Conservation (phyloP, 2,113 vertebrate species). For the Phyllopteryx taeniolatus region DNA sequence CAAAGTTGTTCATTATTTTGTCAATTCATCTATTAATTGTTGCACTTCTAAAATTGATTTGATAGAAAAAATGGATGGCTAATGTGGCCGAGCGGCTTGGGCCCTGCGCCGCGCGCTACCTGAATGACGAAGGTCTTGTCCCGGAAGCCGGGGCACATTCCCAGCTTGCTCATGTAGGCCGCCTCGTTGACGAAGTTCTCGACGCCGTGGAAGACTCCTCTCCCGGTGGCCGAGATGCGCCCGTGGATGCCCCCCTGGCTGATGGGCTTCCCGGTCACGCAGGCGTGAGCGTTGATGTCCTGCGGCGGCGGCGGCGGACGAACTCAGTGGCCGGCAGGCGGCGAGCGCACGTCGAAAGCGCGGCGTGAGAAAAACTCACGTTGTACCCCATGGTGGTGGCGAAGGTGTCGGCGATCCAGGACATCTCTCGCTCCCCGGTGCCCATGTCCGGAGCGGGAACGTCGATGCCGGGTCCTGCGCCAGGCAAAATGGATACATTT, state of each 20-base stretch:
- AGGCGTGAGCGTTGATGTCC: conserved; percentile 96
- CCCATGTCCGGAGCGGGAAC: conserved; percentile 98
- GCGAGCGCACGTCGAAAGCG: neutral
- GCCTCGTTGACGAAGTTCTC: conserved; percentile 98
- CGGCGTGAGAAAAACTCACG: conserved; percentile 43
- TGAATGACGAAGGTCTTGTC: conserved; percentile 96
- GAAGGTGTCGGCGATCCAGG: conserved; percentile 97
- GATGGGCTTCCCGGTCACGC: conserved; percentile 96
- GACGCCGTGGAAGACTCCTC: conserved; percentile 94
- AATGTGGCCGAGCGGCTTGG: too few relatives aligned
- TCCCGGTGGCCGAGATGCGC: conserved; percentile 91
- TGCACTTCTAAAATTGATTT: too few relatives aligned
- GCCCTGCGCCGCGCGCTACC: conserved; percentile 65
- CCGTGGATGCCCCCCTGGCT: conserved; percentile 96
- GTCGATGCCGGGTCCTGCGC: conserved; percentile 91
- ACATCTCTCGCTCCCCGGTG: conserved; percentile 97
- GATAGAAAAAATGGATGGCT: too few relatives aligned
- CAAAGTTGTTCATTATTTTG: too few relatives aligned
- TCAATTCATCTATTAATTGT: too few relatives aligned
- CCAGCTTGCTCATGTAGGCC: conserved; percentile 92
- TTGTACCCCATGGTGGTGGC: conserved; percentile 89
- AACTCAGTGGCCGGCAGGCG: too few relatives aligned
- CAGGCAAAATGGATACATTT: neutral
- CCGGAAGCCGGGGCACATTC: conserved; percentile 89
- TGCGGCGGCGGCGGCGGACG: conserved; percentile 32